Evolutionary conservation across 2,797 vertebrate genomes (phyloP).

Genomic region (Tragelaphus oryx): DNA sequence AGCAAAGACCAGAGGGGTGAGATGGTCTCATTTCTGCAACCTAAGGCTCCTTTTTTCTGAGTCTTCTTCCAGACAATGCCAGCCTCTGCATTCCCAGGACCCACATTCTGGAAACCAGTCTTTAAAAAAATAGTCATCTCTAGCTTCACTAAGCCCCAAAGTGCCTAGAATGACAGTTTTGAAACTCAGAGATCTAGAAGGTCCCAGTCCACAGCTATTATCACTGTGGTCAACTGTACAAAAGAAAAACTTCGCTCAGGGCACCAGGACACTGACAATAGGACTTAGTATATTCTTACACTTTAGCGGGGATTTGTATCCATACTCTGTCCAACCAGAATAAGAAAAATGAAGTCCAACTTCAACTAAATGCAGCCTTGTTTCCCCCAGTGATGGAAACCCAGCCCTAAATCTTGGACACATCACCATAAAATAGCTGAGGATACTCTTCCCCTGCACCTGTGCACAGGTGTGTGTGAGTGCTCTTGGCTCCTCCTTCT

Average conservation of each 20-base stretch:
- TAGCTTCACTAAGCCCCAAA: slow-evolving; percentile 4
- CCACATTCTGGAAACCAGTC: background rate
- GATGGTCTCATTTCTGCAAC: background rate
- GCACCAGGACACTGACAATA: background rate
- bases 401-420: background rate
- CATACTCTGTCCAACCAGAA: background rate
- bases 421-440: background rate
- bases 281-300: background rate
- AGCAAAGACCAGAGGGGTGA: background rate
- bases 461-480: background rate
- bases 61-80: background rate
- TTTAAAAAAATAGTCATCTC: background rate
- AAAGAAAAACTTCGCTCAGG: background rate
- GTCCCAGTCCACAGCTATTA: background rate
- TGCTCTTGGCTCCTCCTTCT: background rate
- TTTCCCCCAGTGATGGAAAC: background rate
- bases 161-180: background rate
- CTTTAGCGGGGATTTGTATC: background rate
- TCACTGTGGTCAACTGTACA: background rate
- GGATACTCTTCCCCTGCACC: background rate
- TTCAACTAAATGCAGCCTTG: background rate
- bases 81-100: background rate
- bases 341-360: slow-evolving; percentile 4
- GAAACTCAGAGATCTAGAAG: background rate
- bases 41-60: background rate